A percentile compares a stretch with the other conserved stretches of the same genome.
Conservation (phyloP, 2,888 invertebrate genomes). For the Drosophila diplacantha region DNA sequence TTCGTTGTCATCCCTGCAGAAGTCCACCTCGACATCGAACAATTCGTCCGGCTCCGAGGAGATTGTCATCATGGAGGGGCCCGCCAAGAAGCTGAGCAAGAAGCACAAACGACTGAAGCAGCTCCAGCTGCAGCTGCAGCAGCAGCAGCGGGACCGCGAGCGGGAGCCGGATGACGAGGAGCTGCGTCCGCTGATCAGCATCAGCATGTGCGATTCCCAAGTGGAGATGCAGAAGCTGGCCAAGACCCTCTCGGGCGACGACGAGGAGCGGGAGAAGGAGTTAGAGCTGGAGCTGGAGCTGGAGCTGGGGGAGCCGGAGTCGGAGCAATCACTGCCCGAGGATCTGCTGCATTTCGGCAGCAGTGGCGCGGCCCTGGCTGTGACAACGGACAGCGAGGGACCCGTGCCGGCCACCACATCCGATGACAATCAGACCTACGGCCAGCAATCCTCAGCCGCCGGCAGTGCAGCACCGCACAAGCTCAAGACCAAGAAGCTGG, state of each 20-base stretch:
- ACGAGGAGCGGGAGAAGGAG: not conserved
- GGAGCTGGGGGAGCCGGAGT: not conserved
- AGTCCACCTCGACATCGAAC: conserved; percentile 66
- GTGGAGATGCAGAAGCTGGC: conserved; percentile 34
- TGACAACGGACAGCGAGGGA: conserved; percentile 71
- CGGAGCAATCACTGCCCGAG: conserved; percentile 44
- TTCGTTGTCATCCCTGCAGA: conserved; percentile 41
- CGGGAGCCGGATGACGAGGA: conserved; percentile 74
- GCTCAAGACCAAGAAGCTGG: conserved; percentile 74
- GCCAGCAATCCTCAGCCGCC: conserved; percentile 18
- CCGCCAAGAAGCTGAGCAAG: conserved; percentile 65
- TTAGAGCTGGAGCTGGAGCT: not conserved
- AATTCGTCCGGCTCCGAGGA: conserved; percentile 71
- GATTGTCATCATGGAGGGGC: conserved; percentile 59
- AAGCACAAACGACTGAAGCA: conserved; percentile 71
- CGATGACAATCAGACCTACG: conserved; percentile 59
- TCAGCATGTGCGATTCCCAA: conserved; percentile 70
- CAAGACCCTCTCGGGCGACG: not conserved
- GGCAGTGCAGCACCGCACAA: conserved; percentile 51
- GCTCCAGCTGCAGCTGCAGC: conserved; percentile 46
- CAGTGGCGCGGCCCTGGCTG: conserved; percentile 35
- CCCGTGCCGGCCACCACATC: conserved; percentile 74
- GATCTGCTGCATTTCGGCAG: conserved; percentile 50
- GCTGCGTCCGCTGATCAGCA: conserved; percentile 75
- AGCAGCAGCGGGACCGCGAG: conserved; percentile 37